Base-by-base conservation (phyloP, 2,113 vertebrate species). In the Connochaetes taurinus region DNA sequence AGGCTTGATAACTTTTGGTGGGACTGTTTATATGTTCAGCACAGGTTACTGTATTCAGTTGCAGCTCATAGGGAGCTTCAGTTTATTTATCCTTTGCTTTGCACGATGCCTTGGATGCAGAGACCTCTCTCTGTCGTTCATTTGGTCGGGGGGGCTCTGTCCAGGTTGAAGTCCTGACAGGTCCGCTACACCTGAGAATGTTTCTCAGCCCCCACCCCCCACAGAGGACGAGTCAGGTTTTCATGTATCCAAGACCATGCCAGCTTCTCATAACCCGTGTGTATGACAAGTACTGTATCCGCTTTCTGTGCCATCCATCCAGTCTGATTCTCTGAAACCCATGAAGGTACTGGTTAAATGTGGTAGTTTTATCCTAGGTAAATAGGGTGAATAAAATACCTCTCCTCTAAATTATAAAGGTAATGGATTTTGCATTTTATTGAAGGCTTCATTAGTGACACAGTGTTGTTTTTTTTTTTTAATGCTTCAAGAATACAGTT, bases 241-340 rank as follows among this genome's bases (percentile, higher is more conserved):
- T 36, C 78, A 3, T 5, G 50, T 33, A 45, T 60, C 98, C 67
- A 92, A 92, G 80, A 87, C 57, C 87, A 16, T 29, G 60, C 71
- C 83, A 47, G 83, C 95, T 94, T 87, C 90, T 95, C 2, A 31
- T 43, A 88, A 40, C 29, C 84, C 92, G 1, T 27, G 86, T 97
- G 7, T 88, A 14, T 81, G 94, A 93, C 93, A 43, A 82, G 95
- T 98, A 97, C 97, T 95, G 98, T 96, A 95, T 85, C 89, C 81
- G 43, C 93, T 93, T 84, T 90, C 94, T 93, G 97, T 98, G 98
- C 96, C 97, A 92, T 89, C 86, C 95, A 84, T 87, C 94, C n/a
- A 81, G 95, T 87, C 95, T 85, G 93, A 95, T 43, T 71, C 91
- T 97, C 91, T 58, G 83, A 97, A 97, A 88, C 94, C 96, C 91